A percentile compares a stretch with the other conserved stretches of the same genome.
Evolutionary conservation across 2,113 vertebrate genomes (phyloP).

Genomic region (Thalassoma bifasciatum): DNA sequence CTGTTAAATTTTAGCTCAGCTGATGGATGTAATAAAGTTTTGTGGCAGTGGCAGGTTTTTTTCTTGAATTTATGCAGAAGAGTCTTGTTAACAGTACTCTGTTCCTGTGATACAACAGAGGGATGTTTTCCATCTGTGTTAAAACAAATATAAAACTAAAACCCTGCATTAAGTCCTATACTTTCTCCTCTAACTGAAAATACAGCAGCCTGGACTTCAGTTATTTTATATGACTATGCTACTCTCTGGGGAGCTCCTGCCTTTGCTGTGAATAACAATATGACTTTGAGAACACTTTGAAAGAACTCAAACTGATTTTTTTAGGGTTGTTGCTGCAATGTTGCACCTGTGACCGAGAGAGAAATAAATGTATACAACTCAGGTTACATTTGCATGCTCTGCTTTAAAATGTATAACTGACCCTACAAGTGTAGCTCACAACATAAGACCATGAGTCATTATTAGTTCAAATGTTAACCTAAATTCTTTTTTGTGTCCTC

Average conservation of each 20-base stretch:
- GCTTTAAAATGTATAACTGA: constrained; percentile 7
- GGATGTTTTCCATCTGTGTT: constrained; percentile 17
- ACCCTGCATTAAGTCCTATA: not conserved
- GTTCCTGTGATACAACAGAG: constrained; percentile 2
- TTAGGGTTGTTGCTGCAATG: constrained; percentile 14
- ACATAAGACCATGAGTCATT: not conserved
- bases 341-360: constrained; percentile 23
- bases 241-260: constrained; percentile 21
- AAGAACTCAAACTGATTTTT: constrained; percentile 15
- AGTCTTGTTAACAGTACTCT: constrained; percentile 1
- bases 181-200: constrained; percentile 9
- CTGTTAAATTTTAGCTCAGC: constrained; percentile 6
- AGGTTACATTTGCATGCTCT: not conserved
- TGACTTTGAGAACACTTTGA: constrained; percentile 37
- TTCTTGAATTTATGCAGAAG: not conserved
- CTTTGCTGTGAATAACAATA: constrained; percentile 21
- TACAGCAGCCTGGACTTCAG: constrained; percentile 18
- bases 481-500: not conserved
- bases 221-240: constrained; percentile 32
- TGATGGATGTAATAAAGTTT: constrained; percentile 20
- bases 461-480: not conserved
- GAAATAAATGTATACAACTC: not conserved
- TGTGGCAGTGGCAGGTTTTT: not conserved
- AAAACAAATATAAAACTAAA: constrained; percentile 31
- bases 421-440: not conserved